Evolutionary conservation across 2,888 invertebrate genomes (phyloP), one percentile per base, ranked within the genome.

Genomic region (Eupithecia inturbata): DNA sequence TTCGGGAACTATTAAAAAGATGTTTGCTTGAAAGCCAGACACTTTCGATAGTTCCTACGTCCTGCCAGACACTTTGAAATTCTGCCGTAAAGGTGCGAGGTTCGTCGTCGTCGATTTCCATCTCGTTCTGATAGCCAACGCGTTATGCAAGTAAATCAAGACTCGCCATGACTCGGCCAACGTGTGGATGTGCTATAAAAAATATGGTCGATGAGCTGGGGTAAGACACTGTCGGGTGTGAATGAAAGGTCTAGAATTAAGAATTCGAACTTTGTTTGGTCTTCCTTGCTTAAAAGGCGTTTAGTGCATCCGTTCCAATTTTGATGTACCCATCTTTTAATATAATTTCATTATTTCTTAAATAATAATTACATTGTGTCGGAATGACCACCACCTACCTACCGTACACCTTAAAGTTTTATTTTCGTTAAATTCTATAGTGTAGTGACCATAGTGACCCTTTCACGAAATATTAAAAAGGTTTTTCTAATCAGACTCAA

Each of bases 141-240:
- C 16, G 5, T 26, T 12, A 53, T 53, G 22, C 12, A 12, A 53
- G 22, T 12, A 22, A 53, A 12, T 12, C n/a, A 49, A n/a, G 10
- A 53, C 22, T 53, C 12, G 22, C 12, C 53, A 26, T 53, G 53
- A 57, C 57, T 57, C 57, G 4, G 4, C 49, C 49, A 53, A 53
- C 10, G 10, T 49, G 1, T 53, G 22, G 1, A 53, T 3, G 10
- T 10, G n/a, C 22, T 53, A 3, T 53, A 22, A 10, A 3, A 57
- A 14, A 57, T 26, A 14, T 57, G 63, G 36, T 36, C 33, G 33
- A 62, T 64, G 33, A 64, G 63, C 63, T 64, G 36, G 63, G 63
- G 39, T 26, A 66, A 39, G 33, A 64, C 39, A 66, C 66, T 66
- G 64, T 64, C 39, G 45, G 31, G 62, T 26, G n/a, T 66, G 39